These are phyloP conservation scores for Pomacea maculata DNA, from an alignment of 1,140 invertebrate genomes.

Conservation along the genomic window DNA sequence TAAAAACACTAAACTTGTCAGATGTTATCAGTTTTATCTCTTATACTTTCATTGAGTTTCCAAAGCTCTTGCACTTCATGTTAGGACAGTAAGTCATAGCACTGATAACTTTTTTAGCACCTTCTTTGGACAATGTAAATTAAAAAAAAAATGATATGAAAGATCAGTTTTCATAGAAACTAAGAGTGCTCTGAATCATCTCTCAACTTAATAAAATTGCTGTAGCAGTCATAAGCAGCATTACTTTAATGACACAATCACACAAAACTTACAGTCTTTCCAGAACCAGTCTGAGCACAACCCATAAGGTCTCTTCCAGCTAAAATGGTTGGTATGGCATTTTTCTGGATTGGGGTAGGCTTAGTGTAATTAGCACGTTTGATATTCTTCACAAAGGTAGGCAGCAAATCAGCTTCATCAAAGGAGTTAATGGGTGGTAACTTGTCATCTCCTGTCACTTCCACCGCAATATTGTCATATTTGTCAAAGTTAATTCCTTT, in stretches of 20 bases:
- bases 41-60: no score
- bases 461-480: conserved; percentile 84
- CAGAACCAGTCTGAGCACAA: conserved; percentile 97
- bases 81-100: no score
- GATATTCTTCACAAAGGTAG: conserved; percentile 80
- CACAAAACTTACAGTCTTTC: conserved; percentile 80
- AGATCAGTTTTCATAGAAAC: no score
- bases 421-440: conserved; percentile 76
- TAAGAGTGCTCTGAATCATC: no score
- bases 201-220: no score
- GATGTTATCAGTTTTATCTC: no score
- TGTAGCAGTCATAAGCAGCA: no score
- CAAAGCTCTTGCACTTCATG: no score
- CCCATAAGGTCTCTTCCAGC: conserved; percentile 89
- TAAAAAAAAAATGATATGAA: no score
- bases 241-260: not conserved
- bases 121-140: no score
- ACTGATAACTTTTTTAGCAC: no score
- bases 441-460: conserved; percentile 76
- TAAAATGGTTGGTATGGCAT: conserved; percentile 85
- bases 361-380: conserved; percentile 81
- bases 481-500: conserved; percentile 90
- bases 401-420: conserved; percentile 75
- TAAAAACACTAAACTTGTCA: no score
- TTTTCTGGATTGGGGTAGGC: conserved; percentile 94